Conservation (phyloP, 2,797 vertebrate species). For the Tauraco hartlaubi region DNA sequence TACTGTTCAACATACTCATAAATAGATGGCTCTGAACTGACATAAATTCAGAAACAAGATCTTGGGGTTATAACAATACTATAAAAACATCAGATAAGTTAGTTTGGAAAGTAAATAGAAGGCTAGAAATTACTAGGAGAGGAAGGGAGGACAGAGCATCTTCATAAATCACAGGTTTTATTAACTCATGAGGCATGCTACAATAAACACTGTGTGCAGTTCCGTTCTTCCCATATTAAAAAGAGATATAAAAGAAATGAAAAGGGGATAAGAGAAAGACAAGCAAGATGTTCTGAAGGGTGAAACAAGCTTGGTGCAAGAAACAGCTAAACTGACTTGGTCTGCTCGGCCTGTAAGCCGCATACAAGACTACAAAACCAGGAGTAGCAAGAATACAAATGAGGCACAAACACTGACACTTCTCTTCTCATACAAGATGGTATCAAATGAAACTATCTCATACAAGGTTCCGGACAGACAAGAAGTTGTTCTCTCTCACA, state of each 20-base stretch:
- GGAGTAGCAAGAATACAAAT: neutral
- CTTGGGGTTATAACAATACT: slow-evolving; percentile 44
- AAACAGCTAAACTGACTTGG: neutral
- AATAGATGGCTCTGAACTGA: neutral
- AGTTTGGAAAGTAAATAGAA: slow-evolving; percentile 26
- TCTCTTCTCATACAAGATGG: neutral
- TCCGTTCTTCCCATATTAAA: neutral
- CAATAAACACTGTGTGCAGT: neutral
- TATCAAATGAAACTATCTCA: neutral
- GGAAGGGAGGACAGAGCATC: slow-evolving; percentile 10
- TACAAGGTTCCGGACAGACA: neutral
- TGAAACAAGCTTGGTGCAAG: neutral
- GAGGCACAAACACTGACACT: neutral
- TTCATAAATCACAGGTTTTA: slow-evolving; percentile 46
- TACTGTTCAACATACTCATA: neutral
- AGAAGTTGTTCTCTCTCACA: neutral
- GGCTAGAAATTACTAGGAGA: slow-evolving; percentile 15
- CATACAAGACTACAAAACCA: neutral
- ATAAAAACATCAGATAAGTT: slow-evolving; percentile 45
- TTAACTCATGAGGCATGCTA: neutral
- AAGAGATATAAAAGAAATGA: neutral
- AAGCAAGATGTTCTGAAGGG: neutral
- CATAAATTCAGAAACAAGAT: slow-evolving; percentile 8
- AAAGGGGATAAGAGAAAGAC: neutral
- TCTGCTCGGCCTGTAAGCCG: neutral